phyloP scores from a whole-genome alignment of 2,888 invertebrate genomes.

The Plusia festucae region DNA sequence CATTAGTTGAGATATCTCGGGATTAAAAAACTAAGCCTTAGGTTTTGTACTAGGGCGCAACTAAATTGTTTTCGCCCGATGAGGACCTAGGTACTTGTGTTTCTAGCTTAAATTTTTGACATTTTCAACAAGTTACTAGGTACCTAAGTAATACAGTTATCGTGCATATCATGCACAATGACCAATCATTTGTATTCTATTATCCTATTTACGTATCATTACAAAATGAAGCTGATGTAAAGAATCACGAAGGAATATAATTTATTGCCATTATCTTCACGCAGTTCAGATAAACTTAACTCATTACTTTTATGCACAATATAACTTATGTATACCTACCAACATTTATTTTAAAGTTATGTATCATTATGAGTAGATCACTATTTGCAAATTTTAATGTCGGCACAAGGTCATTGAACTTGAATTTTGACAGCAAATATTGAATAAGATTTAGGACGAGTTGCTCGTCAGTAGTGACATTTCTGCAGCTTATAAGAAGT shows the following conservation, averaged over 20 bases:
- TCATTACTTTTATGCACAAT: not conserved
- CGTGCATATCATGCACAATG: not conserved
- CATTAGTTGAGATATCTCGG: too few relatives aligned
- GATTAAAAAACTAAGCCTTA: too few relatives aligned
- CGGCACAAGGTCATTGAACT: conserved; percentile 31
- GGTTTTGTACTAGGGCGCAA: too few relatives aligned
- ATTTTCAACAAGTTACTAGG: too few relatives aligned
- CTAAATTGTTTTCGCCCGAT: too few relatives aligned
- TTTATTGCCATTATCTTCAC: conserved; percentile 27
- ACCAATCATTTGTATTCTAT: not conserved
- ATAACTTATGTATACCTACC: not conserved
- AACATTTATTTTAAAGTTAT: not conserved
- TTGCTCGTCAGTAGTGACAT: conserved; percentile 12
- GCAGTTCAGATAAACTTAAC: conserved; percentile 2
- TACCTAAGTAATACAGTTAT: not conserved
- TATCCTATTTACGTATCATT: conserved; percentile 14
- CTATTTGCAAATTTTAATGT: conserved; percentile 22
- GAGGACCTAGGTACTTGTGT: too few relatives aligned
- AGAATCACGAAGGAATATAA: conserved; percentile 18
- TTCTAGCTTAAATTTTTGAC: too few relatives aligned
- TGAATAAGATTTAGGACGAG: not conserved
- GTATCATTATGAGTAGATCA: conserved; percentile 5
- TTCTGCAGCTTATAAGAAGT: not conserved
- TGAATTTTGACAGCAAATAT: not conserved
- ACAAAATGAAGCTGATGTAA: conserved; percentile 4